phyloP scores from a whole-genome alignment of 2,113 vertebrate genomes.

The Eretmochelys imbricata region DNA sequence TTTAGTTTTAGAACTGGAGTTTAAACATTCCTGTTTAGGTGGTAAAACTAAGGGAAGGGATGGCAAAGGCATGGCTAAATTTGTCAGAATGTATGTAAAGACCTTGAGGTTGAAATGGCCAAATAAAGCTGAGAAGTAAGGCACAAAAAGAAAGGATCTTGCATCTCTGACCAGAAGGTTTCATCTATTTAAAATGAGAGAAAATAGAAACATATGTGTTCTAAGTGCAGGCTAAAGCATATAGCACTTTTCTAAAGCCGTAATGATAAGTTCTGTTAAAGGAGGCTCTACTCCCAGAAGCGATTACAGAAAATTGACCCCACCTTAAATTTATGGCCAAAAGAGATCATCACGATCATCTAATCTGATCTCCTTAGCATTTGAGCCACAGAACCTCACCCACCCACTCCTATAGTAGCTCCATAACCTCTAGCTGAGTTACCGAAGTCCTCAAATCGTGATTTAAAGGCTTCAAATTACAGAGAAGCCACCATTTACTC shows the following conservation, averaged over 20 bases:
- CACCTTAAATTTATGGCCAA: background rate
- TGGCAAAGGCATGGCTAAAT: background rate
- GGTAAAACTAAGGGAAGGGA: background rate
- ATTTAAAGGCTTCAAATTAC: background rate
- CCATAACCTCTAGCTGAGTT: background rate
- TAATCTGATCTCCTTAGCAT: background rate
- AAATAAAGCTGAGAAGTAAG: background rate
- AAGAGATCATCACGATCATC: background rate
- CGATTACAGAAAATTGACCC: background rate
- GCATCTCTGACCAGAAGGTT: background rate
- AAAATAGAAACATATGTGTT: background rate
- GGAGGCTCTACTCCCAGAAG: background rate
- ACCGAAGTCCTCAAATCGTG: background rate
- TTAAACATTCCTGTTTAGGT: background rate
- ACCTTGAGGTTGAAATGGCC: background rate
- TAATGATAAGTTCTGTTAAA: background rate
- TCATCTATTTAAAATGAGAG: background rate
- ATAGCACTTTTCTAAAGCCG: background rate
- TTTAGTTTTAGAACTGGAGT: background rate
- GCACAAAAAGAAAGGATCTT: background rate
- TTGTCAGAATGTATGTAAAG: background rate
- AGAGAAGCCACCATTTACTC: background rate
- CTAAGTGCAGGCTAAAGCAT: background rate
- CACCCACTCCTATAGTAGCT: background rate
- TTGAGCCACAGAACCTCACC: background rate